Evolutionary conservation across 2,113 vertebrate species (phyloP).

Genomic region (Sitta europaea): DNA sequence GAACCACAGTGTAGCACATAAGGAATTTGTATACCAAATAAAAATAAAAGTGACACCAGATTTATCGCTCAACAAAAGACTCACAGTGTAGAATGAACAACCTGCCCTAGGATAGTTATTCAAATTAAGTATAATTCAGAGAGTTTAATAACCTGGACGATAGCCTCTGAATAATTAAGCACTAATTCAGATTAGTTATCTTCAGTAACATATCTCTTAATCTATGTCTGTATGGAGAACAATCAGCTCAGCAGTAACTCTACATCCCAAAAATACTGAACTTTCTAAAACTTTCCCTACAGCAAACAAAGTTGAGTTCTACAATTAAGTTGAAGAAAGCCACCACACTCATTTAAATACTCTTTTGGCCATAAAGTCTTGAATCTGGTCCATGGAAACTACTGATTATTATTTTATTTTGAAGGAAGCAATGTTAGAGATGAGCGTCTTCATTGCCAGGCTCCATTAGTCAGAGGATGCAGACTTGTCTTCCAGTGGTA

Average conservation of each 20-base stretch:
- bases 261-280: neutral
- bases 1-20: neutral
- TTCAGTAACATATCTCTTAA: neutral
- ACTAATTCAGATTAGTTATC: neutral
- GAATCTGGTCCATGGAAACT: neutral
- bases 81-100: neutral
- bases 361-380: neutral
- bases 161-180: neutral
- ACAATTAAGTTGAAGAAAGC: neutral
- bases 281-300: neutral
- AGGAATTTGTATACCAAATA: neutral
- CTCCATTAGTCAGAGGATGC: neutral
- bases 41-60: neutral
- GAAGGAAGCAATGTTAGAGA: neutral
- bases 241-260: neutral
- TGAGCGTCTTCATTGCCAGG: neutral
- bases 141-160: neutral
- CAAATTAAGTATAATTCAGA: neutral
- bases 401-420: neutral
- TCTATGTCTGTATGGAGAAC: neutral
- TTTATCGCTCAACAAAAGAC: neutral
- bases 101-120: neutral
- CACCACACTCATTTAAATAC: neutral
- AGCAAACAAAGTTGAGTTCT: neutral
- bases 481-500: neutral